A percentile compares a stretch with the other conserved stretches of the same genome.
Conservation (phyloP, 1,140 invertebrate species). For the Micrasema longulum region DNA sequence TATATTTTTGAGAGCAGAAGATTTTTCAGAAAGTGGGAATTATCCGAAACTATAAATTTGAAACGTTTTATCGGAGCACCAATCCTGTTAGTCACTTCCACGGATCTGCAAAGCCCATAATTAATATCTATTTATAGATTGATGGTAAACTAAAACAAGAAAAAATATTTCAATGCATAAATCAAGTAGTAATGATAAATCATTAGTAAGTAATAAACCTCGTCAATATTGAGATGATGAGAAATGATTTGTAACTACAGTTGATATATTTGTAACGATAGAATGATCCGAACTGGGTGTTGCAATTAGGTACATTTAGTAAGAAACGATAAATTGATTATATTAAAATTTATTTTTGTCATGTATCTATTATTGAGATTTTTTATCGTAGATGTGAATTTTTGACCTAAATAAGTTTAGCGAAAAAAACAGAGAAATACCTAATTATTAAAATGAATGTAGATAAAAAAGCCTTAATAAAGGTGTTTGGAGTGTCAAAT, state of each 20-base stretch:
- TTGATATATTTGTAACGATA: slow-evolving; percentile 38
- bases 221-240: slow-evolving; percentile 38
- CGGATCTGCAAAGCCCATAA: slow-evolving; percentile 10
- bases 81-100: not conserved
- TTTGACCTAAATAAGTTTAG: too few relatives aligned
- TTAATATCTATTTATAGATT: slow-evolving; percentile 22
- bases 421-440: too few relatives aligned
- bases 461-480: too few relatives aligned
- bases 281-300: slow-evolving; percentile 55
- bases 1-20: too few relatives aligned
- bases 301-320: not conserved
- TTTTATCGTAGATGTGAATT: too few relatives aligned
- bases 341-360: too few relatives aligned
- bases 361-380: too few relatives aligned
- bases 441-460: too few relatives aligned
- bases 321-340: too few relatives aligned
- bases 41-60: slow-evolving; percentile 14
- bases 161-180: slow-evolving; percentile 24
- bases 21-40: too few relatives aligned
- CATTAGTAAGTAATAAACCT: slow-evolving; percentile 32
- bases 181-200: slow-evolving; percentile 24
- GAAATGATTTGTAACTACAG: slow-evolving; percentile 40
- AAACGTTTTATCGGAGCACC: not conserved
- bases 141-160: slow-evolving; percentile 29
- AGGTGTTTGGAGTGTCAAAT: too few relatives aligned